Conservation (phyloP, 2,797 vertebrate genomes). For the Babyrousa celebensis region DNA sequence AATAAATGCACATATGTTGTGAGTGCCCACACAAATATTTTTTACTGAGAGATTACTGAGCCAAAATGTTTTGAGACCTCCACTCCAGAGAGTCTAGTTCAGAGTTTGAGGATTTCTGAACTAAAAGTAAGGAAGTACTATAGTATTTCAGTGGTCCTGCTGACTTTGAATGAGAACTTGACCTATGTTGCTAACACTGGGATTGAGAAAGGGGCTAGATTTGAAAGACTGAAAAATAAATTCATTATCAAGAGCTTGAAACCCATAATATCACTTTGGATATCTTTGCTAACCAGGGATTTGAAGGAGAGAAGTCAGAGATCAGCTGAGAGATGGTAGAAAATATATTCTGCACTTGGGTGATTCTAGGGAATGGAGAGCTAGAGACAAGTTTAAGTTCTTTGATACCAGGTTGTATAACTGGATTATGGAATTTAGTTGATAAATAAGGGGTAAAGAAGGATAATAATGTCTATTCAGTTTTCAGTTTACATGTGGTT, state of each 20-base stretch:
- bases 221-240: not conserved
- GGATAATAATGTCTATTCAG: not conserved
- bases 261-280: not conserved
- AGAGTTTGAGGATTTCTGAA: not conserved
- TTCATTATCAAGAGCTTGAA: not conserved
- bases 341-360: not conserved
- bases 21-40: not conserved
- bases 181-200: not conserved
- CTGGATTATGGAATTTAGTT: conserved; percentile 36
- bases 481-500: conserved; percentile 66
- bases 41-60: not conserved
- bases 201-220: not conserved
- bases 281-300: conserved; percentile 1
- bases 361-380: not conserved
- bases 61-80: not conserved
- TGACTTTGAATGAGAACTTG: not conserved
- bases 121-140: not conserved
- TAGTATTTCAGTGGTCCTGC: not conserved
- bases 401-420: not conserved
- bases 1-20: not conserved
- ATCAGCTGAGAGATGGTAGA: not conserved
- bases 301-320: not conserved
- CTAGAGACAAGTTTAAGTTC: not conserved
- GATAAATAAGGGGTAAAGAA: conserved; percentile 36
- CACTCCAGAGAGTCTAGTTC: not conserved